A percentile compares a stretch with the other conserved stretches of the same genome.
phyloP scores from a whole-genome alignment of 2,113 vertebrate species.

The Balaeniceps rex region DNA sequence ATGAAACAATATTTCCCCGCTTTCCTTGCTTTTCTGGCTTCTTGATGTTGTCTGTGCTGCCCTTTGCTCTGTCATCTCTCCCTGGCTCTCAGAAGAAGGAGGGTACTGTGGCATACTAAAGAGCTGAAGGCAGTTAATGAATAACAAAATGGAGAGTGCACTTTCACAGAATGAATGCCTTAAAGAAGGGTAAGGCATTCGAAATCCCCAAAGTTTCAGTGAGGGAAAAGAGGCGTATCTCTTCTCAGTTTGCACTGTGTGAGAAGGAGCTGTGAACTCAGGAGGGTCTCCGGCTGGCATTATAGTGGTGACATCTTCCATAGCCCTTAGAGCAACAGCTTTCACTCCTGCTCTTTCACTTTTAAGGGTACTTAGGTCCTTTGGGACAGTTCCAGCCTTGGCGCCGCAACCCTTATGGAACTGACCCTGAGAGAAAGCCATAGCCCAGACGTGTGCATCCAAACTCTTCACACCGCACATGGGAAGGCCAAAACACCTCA shows the following conservation, averaged over 20 bases:
- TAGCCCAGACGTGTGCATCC: background rate
- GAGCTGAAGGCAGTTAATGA: background rate
- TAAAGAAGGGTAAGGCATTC: background rate
- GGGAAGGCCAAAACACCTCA: background rate
- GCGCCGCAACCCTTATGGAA: background rate
- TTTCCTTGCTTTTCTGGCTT: background rate
- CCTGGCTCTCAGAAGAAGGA: background rate
- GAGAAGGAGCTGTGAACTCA: background rate
- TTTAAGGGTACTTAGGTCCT: background rate
- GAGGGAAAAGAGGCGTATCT: background rate
- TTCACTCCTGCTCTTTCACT: background rate
- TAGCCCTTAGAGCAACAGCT: background rate
- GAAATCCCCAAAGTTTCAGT: background rate
- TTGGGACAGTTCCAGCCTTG: background rate
- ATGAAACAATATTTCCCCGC: constrained; percentile 5
- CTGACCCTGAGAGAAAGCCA: background rate
- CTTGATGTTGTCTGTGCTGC: constrained; percentile 15
- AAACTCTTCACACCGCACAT: background rate
- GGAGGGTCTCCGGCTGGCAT: background rate
- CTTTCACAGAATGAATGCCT: background rate
- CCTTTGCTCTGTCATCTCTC: constrained; percentile 37
- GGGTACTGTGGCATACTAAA: background rate
- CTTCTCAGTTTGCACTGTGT: background rate
- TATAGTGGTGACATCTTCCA: background rate
- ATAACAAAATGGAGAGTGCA: background rate